Evolutionary conservation across 2,797 vertebrate genomes (phyloP).

Genomic region (Pitangus sulphuratus): DNA sequence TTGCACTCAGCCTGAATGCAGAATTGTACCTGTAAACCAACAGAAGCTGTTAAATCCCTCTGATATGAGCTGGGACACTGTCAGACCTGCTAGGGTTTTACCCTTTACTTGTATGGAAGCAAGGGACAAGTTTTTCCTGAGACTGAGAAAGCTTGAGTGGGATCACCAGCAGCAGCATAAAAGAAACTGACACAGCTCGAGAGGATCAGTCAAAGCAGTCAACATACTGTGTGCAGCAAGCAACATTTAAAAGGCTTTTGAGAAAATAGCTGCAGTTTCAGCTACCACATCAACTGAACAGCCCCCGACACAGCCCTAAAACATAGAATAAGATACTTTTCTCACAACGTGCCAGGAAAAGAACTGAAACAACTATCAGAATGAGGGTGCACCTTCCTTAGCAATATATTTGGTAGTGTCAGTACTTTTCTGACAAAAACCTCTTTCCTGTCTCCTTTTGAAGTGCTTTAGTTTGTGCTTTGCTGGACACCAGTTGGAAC

Average conservation of each 20-base stretch:
- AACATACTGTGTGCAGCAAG: neutral
- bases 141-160: neutral
- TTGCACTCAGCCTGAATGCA: neutral
- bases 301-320: conserved; percentile 3
- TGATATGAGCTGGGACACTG: neutral
- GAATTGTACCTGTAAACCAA: neutral
- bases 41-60: fast-evolving
- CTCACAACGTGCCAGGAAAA: neutral
- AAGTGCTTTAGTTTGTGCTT: neutral
- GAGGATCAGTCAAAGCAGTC: neutral
- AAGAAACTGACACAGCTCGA: conserved; percentile 7
- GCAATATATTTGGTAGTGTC: neutral
- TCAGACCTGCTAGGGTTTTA: neutral
- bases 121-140: neutral
- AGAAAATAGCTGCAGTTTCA: conserved; percentile 51
- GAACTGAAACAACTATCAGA: neutral
- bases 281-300: neutral
- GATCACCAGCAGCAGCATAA: neutral
- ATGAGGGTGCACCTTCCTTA: neutral
- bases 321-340: neutral
- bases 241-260: conserved; percentile 28
- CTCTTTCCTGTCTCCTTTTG: neutral
- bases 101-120: neutral
- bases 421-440: neutral
- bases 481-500: neutral